These are phyloP conservation scores for Prionace glauca DNA, from an alignment of 2,797 vertebrate genomes.

Conservation along the genomic window DNA sequence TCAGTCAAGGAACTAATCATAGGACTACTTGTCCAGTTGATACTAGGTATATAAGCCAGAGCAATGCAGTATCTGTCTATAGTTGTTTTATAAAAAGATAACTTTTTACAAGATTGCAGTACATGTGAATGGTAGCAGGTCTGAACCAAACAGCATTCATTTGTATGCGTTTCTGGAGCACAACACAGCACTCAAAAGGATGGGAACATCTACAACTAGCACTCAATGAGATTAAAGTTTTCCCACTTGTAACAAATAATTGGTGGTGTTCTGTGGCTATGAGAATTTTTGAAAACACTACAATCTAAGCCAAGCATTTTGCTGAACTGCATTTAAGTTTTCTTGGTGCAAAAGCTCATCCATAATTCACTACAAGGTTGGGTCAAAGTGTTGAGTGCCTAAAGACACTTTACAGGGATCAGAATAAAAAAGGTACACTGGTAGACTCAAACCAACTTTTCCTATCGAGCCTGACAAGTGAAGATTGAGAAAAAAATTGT, in stretches of 20 bases:
- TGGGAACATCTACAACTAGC: conserved; percentile 29
- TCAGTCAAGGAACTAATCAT: not conserved
- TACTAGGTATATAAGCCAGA: not conserved
- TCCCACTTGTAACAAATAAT: not conserved
- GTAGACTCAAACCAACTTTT: not conserved
- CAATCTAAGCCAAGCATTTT: not conserved
- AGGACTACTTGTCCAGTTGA: not conserved
- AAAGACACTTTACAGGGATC: not conserved
- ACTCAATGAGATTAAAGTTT: not conserved
- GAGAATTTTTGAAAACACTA: not conserved
- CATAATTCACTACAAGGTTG: not conserved
- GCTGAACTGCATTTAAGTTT: not conserved
- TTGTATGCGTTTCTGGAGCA: conserved; percentile 29
- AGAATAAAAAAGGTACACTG: not conserved
- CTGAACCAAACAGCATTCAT: conserved; percentile 25
- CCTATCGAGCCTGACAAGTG: not conserved
- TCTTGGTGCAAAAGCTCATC: not conserved
- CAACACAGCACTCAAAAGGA: conserved; percentile 26
- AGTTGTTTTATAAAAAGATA: not conserved
- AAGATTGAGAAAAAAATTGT: not conserved
- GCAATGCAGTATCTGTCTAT: not conserved
- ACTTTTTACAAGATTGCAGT: conserved; percentile 31
- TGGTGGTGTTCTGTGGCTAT: not conserved
- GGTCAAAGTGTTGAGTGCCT: not conserved
- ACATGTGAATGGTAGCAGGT: conserved; percentile 28